Conservation (phyloP, 2,888 invertebrate genomes). For the Leptothorax acervorum region DNA sequence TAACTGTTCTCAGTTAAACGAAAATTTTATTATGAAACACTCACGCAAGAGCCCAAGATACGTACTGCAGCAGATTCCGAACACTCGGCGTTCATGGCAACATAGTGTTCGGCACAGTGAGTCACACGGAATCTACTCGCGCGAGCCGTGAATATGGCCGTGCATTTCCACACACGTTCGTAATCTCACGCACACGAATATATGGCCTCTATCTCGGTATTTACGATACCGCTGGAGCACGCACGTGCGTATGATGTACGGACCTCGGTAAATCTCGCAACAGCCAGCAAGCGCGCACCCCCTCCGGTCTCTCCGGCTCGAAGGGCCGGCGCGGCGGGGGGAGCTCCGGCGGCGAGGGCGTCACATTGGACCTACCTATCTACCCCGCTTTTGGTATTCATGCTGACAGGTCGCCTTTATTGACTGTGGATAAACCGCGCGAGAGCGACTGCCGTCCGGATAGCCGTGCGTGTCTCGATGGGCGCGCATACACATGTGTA, state of each 20-base stretch:
- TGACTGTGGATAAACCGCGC: slow-evolving; percentile 82
- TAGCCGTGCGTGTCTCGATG: slow-evolving; percentile 70
- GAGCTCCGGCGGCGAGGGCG: slow-evolving; percentile 29
- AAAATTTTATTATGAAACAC: slow-evolving; percentile 14
- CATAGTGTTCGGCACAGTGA: slow-evolving; percentile 4
- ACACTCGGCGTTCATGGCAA: background rate
- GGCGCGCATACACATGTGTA: slow-evolving; percentile 56
- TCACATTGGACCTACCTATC: slow-evolving; percentile 60
- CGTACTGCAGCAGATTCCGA: background rate
- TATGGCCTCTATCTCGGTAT: slow-evolving; percentile 59
- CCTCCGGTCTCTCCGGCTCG: background rate
- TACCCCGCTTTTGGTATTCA: slow-evolving; percentile 81
- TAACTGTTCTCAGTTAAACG: slow-evolving; percentile 17
- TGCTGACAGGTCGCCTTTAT: slow-evolving; percentile 83
- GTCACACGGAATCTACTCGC: slow-evolving; percentile 16
- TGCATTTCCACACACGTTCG: slow-evolving; percentile 10
- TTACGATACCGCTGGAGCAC: slow-evolving; percentile 69
- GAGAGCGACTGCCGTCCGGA: slow-evolving; percentile 60
- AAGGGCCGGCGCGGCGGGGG: background rate
- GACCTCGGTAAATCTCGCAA: slow-evolving; percentile 71
- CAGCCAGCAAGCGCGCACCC: slow-evolving; percentile 43
- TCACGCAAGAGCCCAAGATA: slow-evolving; percentile 10
- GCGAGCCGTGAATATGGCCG: slow-evolving; percentile 22
- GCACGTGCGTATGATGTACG: slow-evolving; percentile 76
- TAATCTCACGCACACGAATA: slow-evolving; percentile 22